Base-by-base conservation (phyloP, 2,888 invertebrate genomes). In the Tridacna gigas region DNA sequence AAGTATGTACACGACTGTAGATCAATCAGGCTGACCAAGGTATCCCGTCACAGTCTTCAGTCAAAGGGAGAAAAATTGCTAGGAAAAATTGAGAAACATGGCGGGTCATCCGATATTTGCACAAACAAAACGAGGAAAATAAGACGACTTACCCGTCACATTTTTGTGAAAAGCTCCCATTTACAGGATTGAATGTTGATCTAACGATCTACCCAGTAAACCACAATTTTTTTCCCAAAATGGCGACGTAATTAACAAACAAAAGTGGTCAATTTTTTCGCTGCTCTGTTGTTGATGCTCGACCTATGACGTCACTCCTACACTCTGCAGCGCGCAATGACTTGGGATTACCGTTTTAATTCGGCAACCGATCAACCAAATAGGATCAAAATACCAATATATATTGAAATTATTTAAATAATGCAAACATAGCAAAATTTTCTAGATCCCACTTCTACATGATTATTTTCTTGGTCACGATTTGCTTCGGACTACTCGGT, bases 221-320 rank as follows among this genome's bases (percentile, higher is more conserved):
- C n/a, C 78, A 75, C 69, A 26, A 26, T 66, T 65, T 87, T 79
- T 79, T 66, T 74, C 74, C 76, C 83, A 87, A 84, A 83, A 87
- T 84, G 84, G 87, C 87, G 84, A 83, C 87, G 87, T 84, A 87
- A 87, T 87, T 80, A 83, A 66, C 79, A 82, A 75, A 73, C 84
- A 80, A 84, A 87, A 87, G 77, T 83, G 82, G 87, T 82, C 84
- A 84, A 79, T 80, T 83, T 84, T 84, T 65, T 84, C 79, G 82
- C 69, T 66, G 71, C 82, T 91, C 91, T 83, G 85, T 85, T 92
- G 92, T 92, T 92, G 92, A 91, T 92, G 92, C 90, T 92, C 90
- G 88, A 86, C 86, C 86, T 83, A 90, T 92, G 91, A 91, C 91
- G 91, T 91, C 91, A 91, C 89, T 86, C 74, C 66, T 84, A 82